phyloP scores from a whole-genome alignment of 2,113 vertebrate genomes.

The Esox niger region DNA sequence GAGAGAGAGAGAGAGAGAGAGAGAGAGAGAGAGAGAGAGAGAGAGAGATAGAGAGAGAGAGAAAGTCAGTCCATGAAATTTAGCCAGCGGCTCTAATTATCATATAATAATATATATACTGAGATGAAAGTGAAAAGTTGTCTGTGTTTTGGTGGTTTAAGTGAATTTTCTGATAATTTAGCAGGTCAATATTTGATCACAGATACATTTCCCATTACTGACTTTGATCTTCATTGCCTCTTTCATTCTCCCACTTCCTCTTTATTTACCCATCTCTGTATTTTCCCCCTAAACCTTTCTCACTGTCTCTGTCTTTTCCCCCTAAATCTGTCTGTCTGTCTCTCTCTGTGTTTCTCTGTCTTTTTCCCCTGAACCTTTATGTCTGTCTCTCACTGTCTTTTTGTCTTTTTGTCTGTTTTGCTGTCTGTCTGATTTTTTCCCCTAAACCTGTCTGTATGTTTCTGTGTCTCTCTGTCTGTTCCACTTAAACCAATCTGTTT shows the following conservation, averaged over 20 bases:
- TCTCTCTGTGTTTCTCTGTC: neutral
- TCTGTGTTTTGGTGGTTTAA: constrained; percentile 10
- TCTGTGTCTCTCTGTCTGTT: too few relatives aligned
- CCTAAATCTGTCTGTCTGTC: neutral
- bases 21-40: too few relatives aligned
- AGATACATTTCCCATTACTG: constrained; percentile 30
- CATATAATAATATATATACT: neutral
- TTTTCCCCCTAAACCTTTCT: neutral
- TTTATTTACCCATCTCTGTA: neutral
- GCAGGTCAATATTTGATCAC: constrained; percentile 23
- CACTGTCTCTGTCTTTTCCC: neutral
- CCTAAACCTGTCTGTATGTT: too few relatives aligned
- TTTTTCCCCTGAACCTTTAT: neutral
- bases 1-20: too few relatives aligned
- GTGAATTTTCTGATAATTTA: constrained; percentile 24
- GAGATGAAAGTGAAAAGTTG: constrained; percentile 28
- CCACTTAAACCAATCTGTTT: too few relatives aligned
- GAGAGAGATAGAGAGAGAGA: neutral
- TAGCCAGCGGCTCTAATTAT: neutral
- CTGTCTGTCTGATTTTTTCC: too few relatives aligned
- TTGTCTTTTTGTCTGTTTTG: neutral
- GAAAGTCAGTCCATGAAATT: neutral
- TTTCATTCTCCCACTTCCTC: neutral
- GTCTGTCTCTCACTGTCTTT: neutral
- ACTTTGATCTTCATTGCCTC: constrained; percentile 28